Conservation (phyloP, 2,797 vertebrate genomes). For the Ptychobarbus kaznakovi region DNA sequence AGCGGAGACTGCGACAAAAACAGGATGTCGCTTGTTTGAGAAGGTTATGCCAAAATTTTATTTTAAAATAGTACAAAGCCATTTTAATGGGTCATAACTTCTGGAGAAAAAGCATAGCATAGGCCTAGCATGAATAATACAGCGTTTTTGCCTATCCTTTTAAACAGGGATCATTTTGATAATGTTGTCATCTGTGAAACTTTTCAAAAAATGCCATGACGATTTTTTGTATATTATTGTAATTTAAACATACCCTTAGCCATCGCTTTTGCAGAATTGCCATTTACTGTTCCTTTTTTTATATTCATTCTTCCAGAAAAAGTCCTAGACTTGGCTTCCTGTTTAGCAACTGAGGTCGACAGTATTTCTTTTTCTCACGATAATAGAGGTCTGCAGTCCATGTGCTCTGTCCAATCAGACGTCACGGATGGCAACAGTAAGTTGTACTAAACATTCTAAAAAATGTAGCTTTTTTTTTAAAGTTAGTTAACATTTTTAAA, state of each 20-base stretch:
- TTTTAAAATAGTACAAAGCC: not conserved
- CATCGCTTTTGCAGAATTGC: not conserved
- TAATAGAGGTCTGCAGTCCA: slow-evolving; percentile 78
- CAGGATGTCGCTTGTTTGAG: not conserved
- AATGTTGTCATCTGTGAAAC: too few species aligned
- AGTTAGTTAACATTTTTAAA: not conserved
- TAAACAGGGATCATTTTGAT: too few species aligned
- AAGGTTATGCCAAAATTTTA: not conserved
- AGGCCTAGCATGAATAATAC: not conserved
- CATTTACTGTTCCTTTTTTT: slow-evolving; percentile 35
- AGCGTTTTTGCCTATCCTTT: too few species aligned
- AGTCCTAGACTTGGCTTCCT: slow-evolving; percentile 81
- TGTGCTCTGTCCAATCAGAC: slow-evolving; percentile 85
- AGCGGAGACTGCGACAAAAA: not conserved
- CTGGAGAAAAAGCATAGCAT: not conserved
- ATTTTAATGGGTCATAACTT: not conserved
- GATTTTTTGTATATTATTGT: too few species aligned
- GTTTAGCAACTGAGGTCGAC: slow-evolving; percentile 79
- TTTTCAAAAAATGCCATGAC: too few species aligned
- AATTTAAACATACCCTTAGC: not conserved
- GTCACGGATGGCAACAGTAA: slow-evolving; percentile 86
- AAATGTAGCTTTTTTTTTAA: too few species aligned
- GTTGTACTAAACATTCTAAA: slow-evolving; percentile 43
- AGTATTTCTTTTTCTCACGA: slow-evolving; percentile 73
- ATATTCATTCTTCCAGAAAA: slow-evolving; percentile 72